These are phyloP conservation scores for Acleris cristana DNA, from an alignment of 2,888 invertebrate species.

Conservation along the genomic window DNA sequence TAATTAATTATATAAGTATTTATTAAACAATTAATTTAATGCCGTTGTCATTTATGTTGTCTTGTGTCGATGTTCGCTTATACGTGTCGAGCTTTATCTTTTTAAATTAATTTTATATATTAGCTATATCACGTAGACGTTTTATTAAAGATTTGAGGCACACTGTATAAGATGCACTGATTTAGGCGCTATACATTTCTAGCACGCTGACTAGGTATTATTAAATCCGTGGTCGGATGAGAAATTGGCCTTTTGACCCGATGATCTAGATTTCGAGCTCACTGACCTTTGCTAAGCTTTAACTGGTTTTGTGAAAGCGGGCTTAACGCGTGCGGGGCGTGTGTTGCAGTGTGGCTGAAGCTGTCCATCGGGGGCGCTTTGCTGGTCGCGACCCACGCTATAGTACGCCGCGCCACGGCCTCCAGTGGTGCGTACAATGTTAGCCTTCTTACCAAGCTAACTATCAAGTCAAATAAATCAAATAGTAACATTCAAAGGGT, in stretches of 20 bases:
- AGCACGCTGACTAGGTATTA: background rate
- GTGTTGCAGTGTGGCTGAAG: conserved; percentile 94
- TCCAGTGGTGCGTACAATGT: conserved; percentile 87
- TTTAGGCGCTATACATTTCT: no score
- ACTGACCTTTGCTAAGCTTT: background rate
- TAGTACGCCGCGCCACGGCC: conserved; percentile 87
- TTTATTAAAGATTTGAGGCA: no score
- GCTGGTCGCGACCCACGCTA: conserved; percentile 92
- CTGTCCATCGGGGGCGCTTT: conserved; percentile 93
- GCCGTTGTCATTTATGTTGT: conserved; percentile 3
- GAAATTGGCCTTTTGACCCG: background rate
- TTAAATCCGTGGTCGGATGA: background rate
- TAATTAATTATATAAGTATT: no score
- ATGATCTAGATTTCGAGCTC: background rate
- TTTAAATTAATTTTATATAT: no score
- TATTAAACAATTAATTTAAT: background rate
- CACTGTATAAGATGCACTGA: no score
- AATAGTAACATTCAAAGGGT: conserved; percentile 32
- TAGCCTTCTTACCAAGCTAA: conserved; percentile 4
- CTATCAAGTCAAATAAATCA: conserved; percentile 33
- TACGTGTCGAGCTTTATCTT: conserved; percentile 1
- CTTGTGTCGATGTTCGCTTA: conserved; percentile 21
- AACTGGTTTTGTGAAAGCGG: conserved; percentile 6
- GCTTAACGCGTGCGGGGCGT: conserved; percentile 59
- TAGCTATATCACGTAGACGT: no score